Base-by-base conservation (phyloP, 2,113 vertebrate genomes). In the Petaurus breviceps region DNA sequence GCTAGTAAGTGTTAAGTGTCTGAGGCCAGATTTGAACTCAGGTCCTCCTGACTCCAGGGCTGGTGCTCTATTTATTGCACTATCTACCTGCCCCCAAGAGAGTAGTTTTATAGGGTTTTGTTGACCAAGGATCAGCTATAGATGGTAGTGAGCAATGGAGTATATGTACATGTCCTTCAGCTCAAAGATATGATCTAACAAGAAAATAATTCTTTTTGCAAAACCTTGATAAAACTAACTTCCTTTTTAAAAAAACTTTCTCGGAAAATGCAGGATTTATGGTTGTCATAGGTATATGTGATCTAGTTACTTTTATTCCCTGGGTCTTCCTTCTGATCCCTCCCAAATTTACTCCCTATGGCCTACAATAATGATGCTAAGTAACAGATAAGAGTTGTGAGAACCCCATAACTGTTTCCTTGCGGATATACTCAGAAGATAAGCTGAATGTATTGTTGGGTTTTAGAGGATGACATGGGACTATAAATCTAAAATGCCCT, bases 251-350 rank as follows among this genome's bases (percentile, higher is more conserved):
- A 61, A 61, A n/a, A 77, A 77, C 4, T 77, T 77, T 77, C 37
- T 77, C n/a, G 31, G 61, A n/a, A 77, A 77, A 77, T 61, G 57
- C 57, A 31, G 28, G 57, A 31, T 77, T 77, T n/a, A n/a, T 77
- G 61, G 37, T 77, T n/a, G 61, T 37, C 61, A 77, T n/a, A 77
- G 61, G 31, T 68, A 68, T 68, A 91, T 0, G 57, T 26, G 50
- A 91, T 22, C 43, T 28, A 37, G 31, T 61, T 26, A 50, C 46
- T 49, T 94, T 23, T 5, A 1, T 46, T 51, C 55, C 52, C 89
- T 95, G 90, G 55, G 10, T 92, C 51, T 91, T 91, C 55, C 84
- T 94, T 93, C 19, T 23, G 84, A 46, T n/a, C 37, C 51, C 92
- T 91, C 31, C 7, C 3, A 51, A 93, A n/a, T 16, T 47, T 8